Evolutionary conservation across 2,113 vertebrate species (phyloP), one percentile per base, ranked within the genome.

Genomic region (Hyperopisus bebe): DNA sequence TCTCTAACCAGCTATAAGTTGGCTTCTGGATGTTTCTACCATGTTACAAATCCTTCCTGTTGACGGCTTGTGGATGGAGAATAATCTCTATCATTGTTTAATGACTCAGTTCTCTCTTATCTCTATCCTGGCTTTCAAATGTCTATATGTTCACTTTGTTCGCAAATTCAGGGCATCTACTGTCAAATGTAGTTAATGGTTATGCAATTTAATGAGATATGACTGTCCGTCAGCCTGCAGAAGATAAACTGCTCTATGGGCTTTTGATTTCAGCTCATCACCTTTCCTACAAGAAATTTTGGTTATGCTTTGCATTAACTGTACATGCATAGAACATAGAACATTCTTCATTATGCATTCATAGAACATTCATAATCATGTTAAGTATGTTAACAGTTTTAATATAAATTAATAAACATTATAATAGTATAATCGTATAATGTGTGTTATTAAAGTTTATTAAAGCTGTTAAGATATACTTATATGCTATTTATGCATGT

Each of bases 81-180:
- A 94, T 94, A 90, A 94, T 95, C 94, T 94, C 90, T 93, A 93
- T 94, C 89, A 44, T 50, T 50, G 91, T 93, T 93, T 94, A 92
- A 94, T 93, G 91, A 93, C 90, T 90, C 62, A 86, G 53, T 92
- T 89, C 88, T 91, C 89, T 93, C 91, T 91, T 94, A 91, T 93
- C 93, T 89, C 91, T 91, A 90, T 91, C 58, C 91, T 90, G 50
- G 88, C 88, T 92, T 93, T 93, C 92, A 95, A 94, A 10, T 94
- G 94, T 92, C 94, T 88, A 74, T 46, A 90, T 94, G 92, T 94
- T 80, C 90, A 91, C 92, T 91, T 93, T 89, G 89, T 88, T 39
- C 8, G 0, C 31, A 24, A 84, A 3, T 84, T 84, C 39, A 84
- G 80, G 19, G 17, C 0, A 6, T 77, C 1, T 77, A 77, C 31